Conservation (phyloP, 2,113 vertebrate species). For the Chamaetylas fuelleborni region DNA sequence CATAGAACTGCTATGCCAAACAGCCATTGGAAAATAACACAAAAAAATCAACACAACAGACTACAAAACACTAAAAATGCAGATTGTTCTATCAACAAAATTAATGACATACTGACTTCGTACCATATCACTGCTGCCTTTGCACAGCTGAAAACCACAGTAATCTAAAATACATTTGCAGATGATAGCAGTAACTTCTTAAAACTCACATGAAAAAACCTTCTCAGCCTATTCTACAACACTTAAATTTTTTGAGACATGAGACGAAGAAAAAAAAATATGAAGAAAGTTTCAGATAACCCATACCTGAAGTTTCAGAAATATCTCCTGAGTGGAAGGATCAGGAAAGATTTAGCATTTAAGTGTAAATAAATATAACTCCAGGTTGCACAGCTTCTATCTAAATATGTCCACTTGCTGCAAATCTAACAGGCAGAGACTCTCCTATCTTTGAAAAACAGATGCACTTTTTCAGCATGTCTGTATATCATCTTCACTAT, state of each 20-base stretch:
- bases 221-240: background rate
- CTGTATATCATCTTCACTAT: conserved; percentile 8
- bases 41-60: background rate
- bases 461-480: background rate
- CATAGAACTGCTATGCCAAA: background rate
- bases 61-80: background rate
- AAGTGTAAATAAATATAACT: background rate
- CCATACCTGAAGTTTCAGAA: background rate
- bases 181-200: background rate
- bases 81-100: background rate
- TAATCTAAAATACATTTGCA: background rate
- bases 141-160: background rate
- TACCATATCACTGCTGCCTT: background rate
- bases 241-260: background rate
- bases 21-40: background rate
- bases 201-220: background rate
- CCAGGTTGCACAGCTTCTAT: background rate
- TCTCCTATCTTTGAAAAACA: conserved; percentile 50
- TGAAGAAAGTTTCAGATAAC: background rate
- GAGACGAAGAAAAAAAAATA: background rate
- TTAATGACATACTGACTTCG: background rate
- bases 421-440: conserved; percentile 39
- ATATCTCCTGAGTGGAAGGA: background rate
- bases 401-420: background rate
- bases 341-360: background rate